These are phyloP conservation scores for Chelonus formosanus DNA, from an alignment of 2,888 invertebrate genomes.

Conservation along the genomic window DNA sequence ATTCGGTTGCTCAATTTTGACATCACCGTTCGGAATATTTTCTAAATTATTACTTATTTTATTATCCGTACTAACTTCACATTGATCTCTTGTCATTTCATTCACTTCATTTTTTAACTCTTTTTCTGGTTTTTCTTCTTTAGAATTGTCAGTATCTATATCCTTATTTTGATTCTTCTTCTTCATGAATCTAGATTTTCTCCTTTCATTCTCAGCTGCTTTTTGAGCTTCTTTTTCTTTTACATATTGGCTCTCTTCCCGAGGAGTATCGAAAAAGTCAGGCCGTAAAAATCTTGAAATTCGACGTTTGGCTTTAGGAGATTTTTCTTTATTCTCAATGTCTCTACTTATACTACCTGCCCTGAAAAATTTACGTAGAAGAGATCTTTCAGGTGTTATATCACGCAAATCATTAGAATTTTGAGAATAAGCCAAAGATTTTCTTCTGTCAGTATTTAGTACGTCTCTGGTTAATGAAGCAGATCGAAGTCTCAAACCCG, in stretches of 20 bases:
- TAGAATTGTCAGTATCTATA: slow-evolving; percentile 46
- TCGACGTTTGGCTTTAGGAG: slow-evolving; percentile 66
- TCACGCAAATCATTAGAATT: slow-evolving; percentile 36
- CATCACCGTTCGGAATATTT: slow-evolving; percentile 16
- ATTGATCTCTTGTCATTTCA: slow-evolving; percentile 49
- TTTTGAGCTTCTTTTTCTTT: slow-evolving; percentile 63
- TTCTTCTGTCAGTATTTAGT: slow-evolving; percentile 33
- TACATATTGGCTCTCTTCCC: slow-evolving; percentile 74
- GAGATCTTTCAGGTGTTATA: slow-evolving; percentile 67
- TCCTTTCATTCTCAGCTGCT: slow-evolving; percentile 67
- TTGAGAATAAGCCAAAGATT: slow-evolving; percentile 44
- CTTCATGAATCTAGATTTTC: slow-evolving; percentile 75
- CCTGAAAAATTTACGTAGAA: slow-evolving; percentile 70
- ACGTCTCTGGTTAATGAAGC: slow-evolving; percentile 55
- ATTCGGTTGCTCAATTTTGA: slow-evolving; percentile 45
- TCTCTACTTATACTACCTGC: slow-evolving; percentile 61
- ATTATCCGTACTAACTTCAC: slow-evolving; percentile 40
- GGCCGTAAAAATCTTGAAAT: slow-evolving; percentile 80
- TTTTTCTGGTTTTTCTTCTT: slow-evolving; percentile 48
- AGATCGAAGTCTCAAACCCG: slow-evolving; percentile 54
- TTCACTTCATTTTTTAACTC: slow-evolving; percentile 57
- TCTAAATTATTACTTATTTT: slow-evolving; percentile 40
- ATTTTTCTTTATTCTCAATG: slow-evolving; percentile 43
- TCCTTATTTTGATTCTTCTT: slow-evolving; percentile 55
- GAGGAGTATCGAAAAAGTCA: slow-evolving; percentile 78